Percentiles rank a stretch among this genome's conserved stretches.
These are phyloP conservation scores for Sylvia borin DNA, from an alignment of 2,797 vertebrate species.

Conservation along the genomic window DNA sequence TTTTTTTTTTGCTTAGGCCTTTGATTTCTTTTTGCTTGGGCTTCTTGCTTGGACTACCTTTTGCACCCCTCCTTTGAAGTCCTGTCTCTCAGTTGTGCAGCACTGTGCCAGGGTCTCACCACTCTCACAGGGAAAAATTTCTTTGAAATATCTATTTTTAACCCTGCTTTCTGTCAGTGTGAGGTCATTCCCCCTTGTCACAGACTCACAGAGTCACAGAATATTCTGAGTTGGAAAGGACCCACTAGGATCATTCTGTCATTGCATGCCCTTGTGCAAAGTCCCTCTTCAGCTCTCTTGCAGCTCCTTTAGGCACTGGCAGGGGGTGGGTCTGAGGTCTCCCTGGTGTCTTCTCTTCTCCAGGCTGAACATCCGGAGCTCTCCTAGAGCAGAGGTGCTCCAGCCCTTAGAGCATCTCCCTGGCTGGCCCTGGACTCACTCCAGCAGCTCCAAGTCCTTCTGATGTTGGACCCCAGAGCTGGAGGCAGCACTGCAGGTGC, in stretches of 20 bases:
- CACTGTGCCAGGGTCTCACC: not conserved
- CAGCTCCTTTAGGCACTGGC: not conserved
- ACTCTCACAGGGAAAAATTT: not conserved
- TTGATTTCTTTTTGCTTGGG: not conserved
- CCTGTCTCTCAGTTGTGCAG: not conserved
- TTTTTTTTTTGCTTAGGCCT: not conserved
- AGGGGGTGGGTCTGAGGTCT: not conserved
- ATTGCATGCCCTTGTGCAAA: not conserved
- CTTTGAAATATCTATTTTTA: not conserved
- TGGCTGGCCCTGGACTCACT: rapidly evolving
- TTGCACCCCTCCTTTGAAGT: not conserved
- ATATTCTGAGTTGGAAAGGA: not conserved
- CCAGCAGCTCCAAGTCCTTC: not conserved
- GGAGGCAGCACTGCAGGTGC: not conserved
- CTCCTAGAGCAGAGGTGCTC: not conserved
- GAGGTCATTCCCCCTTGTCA: not conserved
- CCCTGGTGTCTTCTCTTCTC: not conserved
- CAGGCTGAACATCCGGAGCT: not conserved
- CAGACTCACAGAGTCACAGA: not conserved
- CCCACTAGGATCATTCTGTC: not conserved
- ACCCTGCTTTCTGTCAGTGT: not conserved
- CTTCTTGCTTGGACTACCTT: not conserved
- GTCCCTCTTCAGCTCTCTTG: not conserved
- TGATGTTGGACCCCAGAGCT: not conserved
- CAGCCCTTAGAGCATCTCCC: rapidly evolving